Percentiles rank a stretch among this genome's conserved stretches.
Evolutionary conservation across 2,888 invertebrate genomes (phyloP).

Genomic region (Oxystoma pomonae): DNA sequence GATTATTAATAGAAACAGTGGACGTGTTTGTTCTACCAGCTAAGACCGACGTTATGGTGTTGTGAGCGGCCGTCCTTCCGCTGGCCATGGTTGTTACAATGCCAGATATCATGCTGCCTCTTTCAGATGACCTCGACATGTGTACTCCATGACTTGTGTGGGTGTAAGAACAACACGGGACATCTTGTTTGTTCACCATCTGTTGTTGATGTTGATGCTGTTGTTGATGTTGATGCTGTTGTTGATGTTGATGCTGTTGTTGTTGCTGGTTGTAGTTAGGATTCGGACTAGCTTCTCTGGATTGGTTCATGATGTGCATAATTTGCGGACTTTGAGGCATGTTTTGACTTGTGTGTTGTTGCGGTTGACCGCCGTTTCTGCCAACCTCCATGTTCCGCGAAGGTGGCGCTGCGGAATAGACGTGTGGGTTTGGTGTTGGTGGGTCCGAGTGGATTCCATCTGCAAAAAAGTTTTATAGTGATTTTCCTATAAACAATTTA

Average conservation of each 20-base stretch:
- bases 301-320: not conserved
- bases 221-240: slow-evolving; percentile 22
- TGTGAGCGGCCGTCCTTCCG: slow-evolving; percentile 71
- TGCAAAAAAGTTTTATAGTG: slow-evolving; percentile 32
- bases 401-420: slow-evolving; percentile 37
- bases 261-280: slow-evolving; percentile 10
- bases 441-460: slow-evolving; percentile 58
- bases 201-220: slow-evolving; percentile 23
- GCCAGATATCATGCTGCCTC: slow-evolving; percentile 29
- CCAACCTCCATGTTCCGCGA: not conserved
- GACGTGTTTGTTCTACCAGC: slow-evolving; percentile 73
- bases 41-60: slow-evolving; percentile 76
- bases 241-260: slow-evolving; percentile 8
- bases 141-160: slow-evolving; percentile 15
- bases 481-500: no score
- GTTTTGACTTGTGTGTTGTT: not conserved
- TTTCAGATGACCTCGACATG: slow-evolving; percentile 19
- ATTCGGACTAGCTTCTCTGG: not conserved
- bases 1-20: slow-evolving; percentile 69
- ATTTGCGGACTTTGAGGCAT: not conserved
- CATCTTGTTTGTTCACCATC: slow-evolving; percentile 27
- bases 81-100: slow-evolving; percentile 64
- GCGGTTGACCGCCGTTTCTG: no score
- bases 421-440: slow-evolving; percentile 45
- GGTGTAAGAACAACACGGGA: slow-evolving; percentile 25